Base-by-base conservation (phyloP, 2,113 vertebrate species). In the Corvus moneduloides region DNA sequence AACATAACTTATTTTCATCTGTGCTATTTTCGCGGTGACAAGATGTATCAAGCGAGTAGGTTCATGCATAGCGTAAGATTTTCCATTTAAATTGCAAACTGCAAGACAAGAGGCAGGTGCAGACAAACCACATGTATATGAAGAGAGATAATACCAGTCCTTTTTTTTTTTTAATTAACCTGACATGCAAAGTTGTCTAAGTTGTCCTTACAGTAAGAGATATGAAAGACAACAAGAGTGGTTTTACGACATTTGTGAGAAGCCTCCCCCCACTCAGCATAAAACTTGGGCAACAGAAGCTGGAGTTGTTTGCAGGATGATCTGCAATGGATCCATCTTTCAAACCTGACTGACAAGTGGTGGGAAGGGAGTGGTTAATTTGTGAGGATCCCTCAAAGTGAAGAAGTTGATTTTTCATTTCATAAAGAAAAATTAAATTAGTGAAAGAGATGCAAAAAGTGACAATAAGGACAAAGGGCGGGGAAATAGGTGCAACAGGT, bases 11-110 rank as follows among this genome's bases (percentile, higher is more conserved):
- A 66, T 78, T 97, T 96, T 96, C 86, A 89, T 95, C 94, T 81
- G 83, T 46, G 83, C 94, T 97, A 95, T 97, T 97, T 97, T 97
- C 94, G 86, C 81, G 21, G 89, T 75, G 91, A 94, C 5, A 67
- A 97, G 93, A 96, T 75, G 76, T 52, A 90, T 89, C 94, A 93
- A 90, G 83, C 5, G 22, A 90, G 68, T 59, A 84, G 72, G 61
- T 84, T 87, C 0, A 1, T 2, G 10, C 73, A 56, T 12, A 84
- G 93, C 32, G 86, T 94, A 95, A 97, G 76, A 97, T 96, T 96
- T 97, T 96, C 95, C 94, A 75, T 86, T 94, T 78, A 96, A 96
- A 89, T 74, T 52, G 43, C 79, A 74, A 92, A 62, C 79, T 72
- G 14, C 1, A 1, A 90, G 89, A 94, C 72, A 90, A 92, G 93